Evolutionary conservation across 1,140 invertebrate species (phyloP), one percentile per base, ranked within the genome.

Genomic region (Drosophila pruinosa): DNA sequence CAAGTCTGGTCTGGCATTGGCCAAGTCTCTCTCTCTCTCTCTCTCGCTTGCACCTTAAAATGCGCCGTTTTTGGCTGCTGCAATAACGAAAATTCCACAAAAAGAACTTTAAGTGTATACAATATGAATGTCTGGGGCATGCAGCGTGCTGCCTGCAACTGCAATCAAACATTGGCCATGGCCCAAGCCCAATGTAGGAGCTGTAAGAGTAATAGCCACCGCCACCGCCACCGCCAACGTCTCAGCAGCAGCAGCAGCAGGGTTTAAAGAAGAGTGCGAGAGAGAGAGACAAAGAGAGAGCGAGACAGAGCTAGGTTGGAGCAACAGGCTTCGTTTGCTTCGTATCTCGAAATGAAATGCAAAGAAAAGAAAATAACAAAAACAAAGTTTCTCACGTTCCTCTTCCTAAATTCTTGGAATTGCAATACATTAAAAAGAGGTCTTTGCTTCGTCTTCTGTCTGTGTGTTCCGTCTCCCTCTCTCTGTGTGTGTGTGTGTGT

Each of bases 341-440:
- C 47, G 83, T 89, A 88, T 89, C 78, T 89, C 69, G 72, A 89
- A 89, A 89, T 89, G 83, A 89, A 89, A 89, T 82, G 83, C 83
- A 89, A 89, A 89, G 83, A 89, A 89, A 89, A 89, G 75, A 89
- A 89, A 89, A 80, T 80, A 88, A 90, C 74, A 90, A 90, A 90
- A 90, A 90, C 89, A 89, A 90, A 90, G 89, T 90, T 90, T 90
- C 89, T 90, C 89, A 90, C 89, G 89, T 90, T 90, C 89, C 81
- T 90, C 85, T 90, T 90, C 89, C 89, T 88, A 90, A 90, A 90
- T 90, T 90, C 89, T 90, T 90, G 89, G 89, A 90, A 90, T 90
- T 90, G 89, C 89, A 90, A 90, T 90, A 90, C 89, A 90, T 90
- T 90, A 90, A 90, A 90, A 89, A 90, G 89, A 90, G 78, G 89